Evolutionary conservation across 2,113 vertebrate genomes (phyloP).

Genomic region (Danionella cerebrum): DNA sequence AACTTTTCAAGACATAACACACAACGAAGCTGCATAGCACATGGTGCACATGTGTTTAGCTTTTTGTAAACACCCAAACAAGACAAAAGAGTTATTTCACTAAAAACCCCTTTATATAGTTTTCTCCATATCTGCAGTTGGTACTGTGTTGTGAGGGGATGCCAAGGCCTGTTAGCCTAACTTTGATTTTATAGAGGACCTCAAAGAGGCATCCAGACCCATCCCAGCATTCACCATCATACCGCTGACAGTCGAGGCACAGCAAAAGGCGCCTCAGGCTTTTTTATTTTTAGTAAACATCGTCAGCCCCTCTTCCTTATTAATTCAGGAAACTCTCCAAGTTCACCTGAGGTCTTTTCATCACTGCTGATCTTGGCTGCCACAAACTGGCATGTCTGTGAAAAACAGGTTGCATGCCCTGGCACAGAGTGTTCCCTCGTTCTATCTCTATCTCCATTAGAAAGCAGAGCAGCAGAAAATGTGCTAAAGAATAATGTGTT

Average conservation of each 20-base stretch:
- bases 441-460: not conserved
- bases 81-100: too few species aligned
- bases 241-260: slow-evolving; percentile 9
- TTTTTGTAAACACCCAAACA: too few species aligned
- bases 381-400: slow-evolving; percentile 58
- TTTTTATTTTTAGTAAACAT: slow-evolving; percentile 36
- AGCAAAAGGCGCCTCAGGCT: slow-evolving; percentile 12
- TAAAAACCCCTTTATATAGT: not conserved
- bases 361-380: slow-evolving; percentile 60
- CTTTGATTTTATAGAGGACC: not conserved
- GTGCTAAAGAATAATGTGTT: not conserved
- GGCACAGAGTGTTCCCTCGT: slow-evolving; percentile 63
- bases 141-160: not conserved
- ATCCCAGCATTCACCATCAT: slow-evolving; percentile 7
- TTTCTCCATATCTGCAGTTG: not conserved
- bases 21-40: too few species aligned
- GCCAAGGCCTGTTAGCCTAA: not conserved
- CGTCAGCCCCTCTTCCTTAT: slow-evolving; percentile 39
- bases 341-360: slow-evolving; percentile 64
- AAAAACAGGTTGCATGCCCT: slow-evolving; percentile 72
- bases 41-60: too few species aligned
- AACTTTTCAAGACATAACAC: too few species aligned
- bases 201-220: not conserved
- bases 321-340: slow-evolving; percentile 41
- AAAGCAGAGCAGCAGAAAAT: not conserved